Base-by-base conservation (phyloP, 2,113 vertebrate species). In the Steatornis caripensis region DNA sequence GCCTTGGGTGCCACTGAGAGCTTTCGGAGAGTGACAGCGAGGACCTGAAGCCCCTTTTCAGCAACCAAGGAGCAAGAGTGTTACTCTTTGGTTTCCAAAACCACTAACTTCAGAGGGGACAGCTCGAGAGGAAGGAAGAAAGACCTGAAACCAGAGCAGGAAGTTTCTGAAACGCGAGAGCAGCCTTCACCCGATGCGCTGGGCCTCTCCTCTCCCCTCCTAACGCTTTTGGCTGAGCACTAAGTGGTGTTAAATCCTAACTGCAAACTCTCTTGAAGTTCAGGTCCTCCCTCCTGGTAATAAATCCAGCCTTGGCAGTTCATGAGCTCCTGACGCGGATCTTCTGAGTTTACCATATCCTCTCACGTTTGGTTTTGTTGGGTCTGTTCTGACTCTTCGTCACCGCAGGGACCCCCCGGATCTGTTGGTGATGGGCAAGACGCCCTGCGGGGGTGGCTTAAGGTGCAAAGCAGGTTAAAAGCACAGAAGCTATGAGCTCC, bases 61-160 rank as follows among this genome's bases (percentile, higher is more conserved):
- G 87, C 12, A 69, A 46, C 0, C 0, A 68, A 76, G 49, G 83
- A 84, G 30, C 30, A 71, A 80, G 43, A 8, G 7, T n/a, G 29
- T 69, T 70, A 39, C 70, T 87, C 41, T 57, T 93, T 58, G 37
- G 76, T 86, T 46, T 88, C 74, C 41, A 71, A 85, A 94, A 12
- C 26, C 34, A 43, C 60, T 3, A 6, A 51, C 79, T 75, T 87
- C 2, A 0, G 79, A 70, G 60, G 24, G 41, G 30, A 64, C 37
- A 72, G 72, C 53, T 57, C 1, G 11, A 65, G 58, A 82, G 90
- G 90, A 93, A 89, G 89, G 95, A 89, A 95, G 89, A 43, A 85
- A 43, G 91, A 71, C 51, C 83, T 95, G 94, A 97, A 96, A 96
- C 87, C 4, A 4, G 93, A 96, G 79, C 46, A 94, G 91, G 76